Evolutionary conservation across 2,888 invertebrate genomes (phyloP).

Genomic region (Troglohyphantes excavatus): DNA sequence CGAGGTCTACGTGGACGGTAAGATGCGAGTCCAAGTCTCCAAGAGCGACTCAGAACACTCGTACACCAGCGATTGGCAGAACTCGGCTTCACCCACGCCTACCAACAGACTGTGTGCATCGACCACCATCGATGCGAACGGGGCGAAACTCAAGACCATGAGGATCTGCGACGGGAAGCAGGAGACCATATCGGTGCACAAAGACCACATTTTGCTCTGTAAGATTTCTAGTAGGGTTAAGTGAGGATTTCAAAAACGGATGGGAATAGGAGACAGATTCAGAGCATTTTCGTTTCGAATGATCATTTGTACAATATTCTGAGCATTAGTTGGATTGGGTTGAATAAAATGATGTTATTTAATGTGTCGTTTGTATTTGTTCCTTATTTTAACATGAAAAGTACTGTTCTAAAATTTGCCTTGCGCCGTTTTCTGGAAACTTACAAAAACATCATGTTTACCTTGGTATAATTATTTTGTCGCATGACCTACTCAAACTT

Average conservation of each 20-base stretch:
- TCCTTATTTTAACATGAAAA: too few relatives aligned
- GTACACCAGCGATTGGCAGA: conserved; percentile 7
- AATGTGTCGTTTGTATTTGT: too few relatives aligned
- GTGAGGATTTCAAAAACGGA: neutral
- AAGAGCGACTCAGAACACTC: neutral
- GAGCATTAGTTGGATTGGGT: too few relatives aligned
- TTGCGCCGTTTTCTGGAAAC: too few relatives aligned
- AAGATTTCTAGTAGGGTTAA: neutral
- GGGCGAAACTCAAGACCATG: neutral
- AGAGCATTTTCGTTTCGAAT: too few relatives aligned
- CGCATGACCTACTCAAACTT: too few relatives aligned
- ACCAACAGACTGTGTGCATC: neutral
- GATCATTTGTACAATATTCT: too few relatives aligned
- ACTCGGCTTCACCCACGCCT: neutral
- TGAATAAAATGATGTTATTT: too few relatives aligned
- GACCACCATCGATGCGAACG: conserved; percentile 36
- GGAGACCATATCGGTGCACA: conserved; percentile 22
- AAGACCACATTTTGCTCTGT: conserved; percentile 34
- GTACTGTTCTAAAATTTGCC: too few relatives aligned
- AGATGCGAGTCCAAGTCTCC: neutral
- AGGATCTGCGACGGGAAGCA: conserved; percentile 9
- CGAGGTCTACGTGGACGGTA: conserved; percentile 14
- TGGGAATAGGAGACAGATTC: too few relatives aligned
- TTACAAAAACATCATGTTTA: too few relatives aligned
- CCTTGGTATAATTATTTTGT: too few relatives aligned